Evolutionary conservation across 2,113 vertebrate species (phyloP), one percentile per base, ranked within the genome.

Genomic region (Hylia prasina): DNA sequence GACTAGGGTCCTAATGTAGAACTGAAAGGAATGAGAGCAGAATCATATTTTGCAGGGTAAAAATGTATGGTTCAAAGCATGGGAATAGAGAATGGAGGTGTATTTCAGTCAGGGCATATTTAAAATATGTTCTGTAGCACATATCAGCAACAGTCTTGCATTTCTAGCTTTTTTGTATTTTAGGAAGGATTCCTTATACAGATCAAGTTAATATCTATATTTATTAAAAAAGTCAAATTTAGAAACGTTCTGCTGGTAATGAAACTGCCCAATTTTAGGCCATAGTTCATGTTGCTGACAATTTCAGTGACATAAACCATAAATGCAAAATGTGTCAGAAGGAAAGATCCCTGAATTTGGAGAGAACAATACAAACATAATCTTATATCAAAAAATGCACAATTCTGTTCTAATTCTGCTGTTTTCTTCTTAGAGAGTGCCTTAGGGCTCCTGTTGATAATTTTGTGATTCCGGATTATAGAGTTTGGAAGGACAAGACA

Each of bases 261-360:
- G 42, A 47, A 87, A 87, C 21, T 2, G 2, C 15, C 30, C 11
- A 10, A 2, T 63, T 80, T 68, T 39, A 65, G 39, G 53, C 1
- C 0, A 14, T 21, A 58, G 30, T 47, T 80, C 17, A n/a, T 0
- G 0, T 13, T 65, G 42, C 13, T 58, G 75, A 25, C 40, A 15
- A 7, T 56, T 79, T 64, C 25, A 39, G 27, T 63, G 47, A 19
- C 0, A 0, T 71, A 93, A 93, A 35, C 44, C 20, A 8, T 75
- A 16, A 80, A 24, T 21, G 25, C 63, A 70, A 71, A 66, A 48
- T 25, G 25, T 64, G 15, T 66, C 8, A 19, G 23, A 85, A 54
- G 20, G 44, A n/a, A 71, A 58, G 27, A 33, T 76, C 10, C 6
- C 33, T 64, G 61, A 30, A 61, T 78, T 70, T 88, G 35, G 15